Evolutionary conservation across 2,888 invertebrate species (phyloP), one percentile per base, ranked within the genome.

Genomic region (Seira musarum): DNA sequence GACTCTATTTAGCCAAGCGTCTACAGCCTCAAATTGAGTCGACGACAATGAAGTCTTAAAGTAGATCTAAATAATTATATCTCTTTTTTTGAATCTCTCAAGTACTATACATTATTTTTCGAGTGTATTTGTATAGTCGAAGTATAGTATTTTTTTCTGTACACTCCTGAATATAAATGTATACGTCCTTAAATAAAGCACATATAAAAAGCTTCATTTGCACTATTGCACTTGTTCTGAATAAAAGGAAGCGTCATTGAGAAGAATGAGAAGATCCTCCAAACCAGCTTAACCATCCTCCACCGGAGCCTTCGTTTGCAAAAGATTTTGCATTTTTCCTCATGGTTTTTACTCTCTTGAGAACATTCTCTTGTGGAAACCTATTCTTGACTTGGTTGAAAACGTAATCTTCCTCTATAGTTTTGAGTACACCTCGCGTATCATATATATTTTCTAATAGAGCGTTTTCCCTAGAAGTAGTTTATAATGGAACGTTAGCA

Each of bases 1-100:
- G 96, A 22, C 94, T 95, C 89, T 96, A 96, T 88, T 91, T 96
- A 19, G 96, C 96, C 49, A 60, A 22, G 8, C 60, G 60, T 2
- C 60, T 60, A 5, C 21, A 60, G 21, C 8, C 22, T 19, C 5
- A 60, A 60, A 60, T 60, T 8, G 21, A 60, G 21, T 60, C 13
- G n/a, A n/a, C n/a, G n/a, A n/a, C n/a, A n/a, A n/a, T n/a, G n/a
- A n/a, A n/a, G n/a, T n/a, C n/a, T n/a, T n/a, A n/a, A n/a, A n/a
- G n/a, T n/a, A n/a, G n/a, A n/a, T n/a, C n/a, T n/a, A n/a, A n/a
- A n/a, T n/a, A n/a, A n/a, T n/a, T n/a, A n/a, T n/a, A n/a, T n/a
- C n/a, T n/a, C n/a, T n/a, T n/a, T n/a, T n/a, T n/a, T n/a, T n/a
- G n/a, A n/a, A n/a, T n/a, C n/a, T n/a, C n/a, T n/a, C n/a, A n/a